Base-by-base conservation (phyloP, 2,797 vertebrate species). In the Lagothrix lagotricha region DNA sequence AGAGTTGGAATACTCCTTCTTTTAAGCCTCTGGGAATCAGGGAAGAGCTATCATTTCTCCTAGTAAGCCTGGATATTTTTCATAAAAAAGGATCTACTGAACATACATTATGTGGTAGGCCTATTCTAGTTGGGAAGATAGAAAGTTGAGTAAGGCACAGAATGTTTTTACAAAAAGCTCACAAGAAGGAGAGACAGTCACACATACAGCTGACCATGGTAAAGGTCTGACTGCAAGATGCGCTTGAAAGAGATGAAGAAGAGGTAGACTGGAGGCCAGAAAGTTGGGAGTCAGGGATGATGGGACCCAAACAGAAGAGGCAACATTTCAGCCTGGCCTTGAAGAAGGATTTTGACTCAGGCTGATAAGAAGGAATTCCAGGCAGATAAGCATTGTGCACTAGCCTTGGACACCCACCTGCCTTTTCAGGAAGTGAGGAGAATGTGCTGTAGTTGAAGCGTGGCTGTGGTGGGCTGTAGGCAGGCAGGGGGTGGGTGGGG, bases 251-350 rank as follows among this genome's bases (percentile, higher is more conserved):
- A 52, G 39, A 41, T 5, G 24, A 9, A 52, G n/a, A 13, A 52
- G 54, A 70, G 41, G 3, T 24, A 88, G 46, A 82, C 10, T 19
- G 44, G 64, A 80, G 36, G 17, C 52, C 5, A 3, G 83, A 17
- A 41, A 41, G 36, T n/a, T 24, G 4, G 11, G 3, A 1, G 4
- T 17, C 22, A 39, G 30, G 19, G 24, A 67, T 67, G 61, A 17
- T n/a, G 7, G 15, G 61, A 4, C 61, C 77, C 30, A 48, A 88
- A 50, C 12, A 46, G 75, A 86, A 57, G 46, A 75, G 58, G 41
- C 26, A 7, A 89, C 54, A 24, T 93, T 96, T 86, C 70, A 67
- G 2, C 44, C 19, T 85, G 90, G 41, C 64, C 79, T 88, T 72
- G 50, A 72, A 52, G 76, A 48, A 95, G 44, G 28, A 6, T 67